Percentiles rank a stretch among this genome's conserved stretches.
These are phyloP conservation scores for Aphelinus certus DNA, from an alignment of 1,140 invertebrate species.

Conservation along the genomic window DNA sequence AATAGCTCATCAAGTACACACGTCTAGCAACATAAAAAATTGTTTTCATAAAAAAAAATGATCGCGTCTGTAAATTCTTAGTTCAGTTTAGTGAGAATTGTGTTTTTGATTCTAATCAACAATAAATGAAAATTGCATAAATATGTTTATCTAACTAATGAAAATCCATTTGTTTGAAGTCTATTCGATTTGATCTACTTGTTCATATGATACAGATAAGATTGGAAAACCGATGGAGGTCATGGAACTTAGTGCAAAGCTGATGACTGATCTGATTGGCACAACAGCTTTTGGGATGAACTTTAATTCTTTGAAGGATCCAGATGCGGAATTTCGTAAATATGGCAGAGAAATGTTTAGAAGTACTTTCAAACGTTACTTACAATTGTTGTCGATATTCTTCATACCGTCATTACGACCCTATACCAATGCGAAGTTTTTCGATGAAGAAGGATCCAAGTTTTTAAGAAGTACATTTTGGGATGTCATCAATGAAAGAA, in stretches of 20 bases:
- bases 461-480: constrained; percentile 51
- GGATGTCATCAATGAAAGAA: constrained; percentile 48
- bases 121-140: not conserved
- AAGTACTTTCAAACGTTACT: constrained; percentile 60
- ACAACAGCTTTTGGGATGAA: constrained; percentile 63
- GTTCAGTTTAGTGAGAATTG: too few species aligned
- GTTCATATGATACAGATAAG: constrained; percentile 28
- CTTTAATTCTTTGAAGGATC: constrained; percentile 57
- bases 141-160: not conserved
- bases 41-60: too few species aligned
- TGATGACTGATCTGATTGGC: constrained; percentile 64
- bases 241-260: constrained; percentile 56
- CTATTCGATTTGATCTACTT: not conserved
- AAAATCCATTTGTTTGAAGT: constrained; percentile 1
- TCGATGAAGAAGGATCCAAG: constrained; percentile 40
- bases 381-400: constrained; percentile 38
- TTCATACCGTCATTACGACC: constrained; percentile 42
- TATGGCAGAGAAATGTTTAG: constrained; percentile 60
- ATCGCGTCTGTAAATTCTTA: too few species aligned
- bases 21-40: too few species aligned
- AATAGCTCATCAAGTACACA: too few species aligned
- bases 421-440: constrained; percentile 43
- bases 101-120: too few species aligned
- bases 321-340: constrained; percentile 51
- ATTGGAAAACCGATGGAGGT: constrained; percentile 54